Evolutionary conservation across 2,797 vertebrate genomes (phyloP), one percentile per base, ranked within the genome.

Genomic region (Garrulus glandarius): DNA sequence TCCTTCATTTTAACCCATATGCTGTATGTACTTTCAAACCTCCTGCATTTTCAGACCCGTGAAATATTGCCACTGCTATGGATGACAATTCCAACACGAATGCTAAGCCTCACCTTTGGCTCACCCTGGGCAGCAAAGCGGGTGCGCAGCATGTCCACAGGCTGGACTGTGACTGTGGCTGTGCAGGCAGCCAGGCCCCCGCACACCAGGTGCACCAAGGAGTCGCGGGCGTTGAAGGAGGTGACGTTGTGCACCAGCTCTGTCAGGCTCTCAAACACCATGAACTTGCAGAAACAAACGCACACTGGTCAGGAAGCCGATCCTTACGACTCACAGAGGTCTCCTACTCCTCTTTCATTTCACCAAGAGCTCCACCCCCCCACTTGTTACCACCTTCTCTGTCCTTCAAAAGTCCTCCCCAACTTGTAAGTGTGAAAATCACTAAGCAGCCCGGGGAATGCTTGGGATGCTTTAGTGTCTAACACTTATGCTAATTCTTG

Each of bases 51-150:
- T 36, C 67, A 64, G 6, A 22, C 24, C 34, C 5, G 7, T 43
- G 65, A 29, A 87, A 76, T 18, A 52, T 3, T 22, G 15, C 47
- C 32, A 3, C 21, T 57, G 53, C 55, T 20, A 2, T 0, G 6
- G 46, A n/a, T 15, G 44, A 7, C 9, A 39, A 15, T 16, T 32
- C 43, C 69, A 52, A 2, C 5, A 4, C 0, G 46, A 34, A 20
- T 2, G 15, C n/a, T 11, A 5, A 21, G 13, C 44, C 97, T 87
- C 93, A 99, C 99, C 98, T 98, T 99, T 44, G 99, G 99, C 96
- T 99, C 99, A 4, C 99, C 99, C 97, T 99, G 99, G 68, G 99
- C 99, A 43, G 99, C 99, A 14, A 99, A 99, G 95, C 99, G 99
- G 27, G 99, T 99, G 41, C 99, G 98, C 47, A 99, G 98, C 0